A percentile compares a stretch with the other conserved stretches of the same genome.
These are phyloP conservation scores for Sterrhoptilus dennistouni DNA, from an alignment of 2,113 vertebrate species.

Conservation along the genomic window DNA sequence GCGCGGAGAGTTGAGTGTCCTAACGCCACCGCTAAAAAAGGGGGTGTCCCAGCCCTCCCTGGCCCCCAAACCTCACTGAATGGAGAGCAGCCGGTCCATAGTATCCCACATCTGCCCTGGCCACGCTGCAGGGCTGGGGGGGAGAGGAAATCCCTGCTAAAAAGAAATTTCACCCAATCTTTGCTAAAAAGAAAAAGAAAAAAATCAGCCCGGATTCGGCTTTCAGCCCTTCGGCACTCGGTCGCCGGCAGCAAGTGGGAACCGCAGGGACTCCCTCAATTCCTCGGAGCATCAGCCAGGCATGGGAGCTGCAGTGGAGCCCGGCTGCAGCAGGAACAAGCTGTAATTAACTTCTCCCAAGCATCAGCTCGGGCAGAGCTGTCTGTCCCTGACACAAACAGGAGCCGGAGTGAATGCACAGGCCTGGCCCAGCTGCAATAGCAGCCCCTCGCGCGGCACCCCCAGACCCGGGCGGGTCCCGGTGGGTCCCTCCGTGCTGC, in stretches of 20 bases:
- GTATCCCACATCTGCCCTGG: background rate
- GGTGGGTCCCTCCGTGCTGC: rapidly evolving
- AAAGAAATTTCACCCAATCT: background rate
- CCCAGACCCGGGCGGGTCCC: background rate
- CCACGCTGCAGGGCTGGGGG: background rate
- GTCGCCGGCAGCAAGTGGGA: background rate
- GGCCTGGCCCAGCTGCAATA: background rate
- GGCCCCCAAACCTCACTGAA: background rate
- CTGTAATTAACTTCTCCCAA: conserved; percentile 48
- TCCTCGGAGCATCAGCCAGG: background rate
- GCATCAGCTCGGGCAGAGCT: background rate
- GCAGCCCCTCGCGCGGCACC: background rate
- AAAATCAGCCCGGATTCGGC: background rate
- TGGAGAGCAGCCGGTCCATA: background rate
- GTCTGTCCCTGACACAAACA: background rate
- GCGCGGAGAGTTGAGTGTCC: background rate
- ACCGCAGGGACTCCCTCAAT: background rate
- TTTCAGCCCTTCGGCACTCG: background rate
- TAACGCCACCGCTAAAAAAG: background rate
- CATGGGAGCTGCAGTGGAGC: conserved; percentile 28
- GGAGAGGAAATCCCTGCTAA: background rate
- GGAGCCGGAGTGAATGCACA: background rate
- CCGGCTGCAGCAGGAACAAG: conserved; percentile 30
- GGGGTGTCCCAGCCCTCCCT: background rate
- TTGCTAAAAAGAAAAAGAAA: background rate